Conservation (phyloP, 2,113 vertebrate species). For the Bos javanicus region DNA sequence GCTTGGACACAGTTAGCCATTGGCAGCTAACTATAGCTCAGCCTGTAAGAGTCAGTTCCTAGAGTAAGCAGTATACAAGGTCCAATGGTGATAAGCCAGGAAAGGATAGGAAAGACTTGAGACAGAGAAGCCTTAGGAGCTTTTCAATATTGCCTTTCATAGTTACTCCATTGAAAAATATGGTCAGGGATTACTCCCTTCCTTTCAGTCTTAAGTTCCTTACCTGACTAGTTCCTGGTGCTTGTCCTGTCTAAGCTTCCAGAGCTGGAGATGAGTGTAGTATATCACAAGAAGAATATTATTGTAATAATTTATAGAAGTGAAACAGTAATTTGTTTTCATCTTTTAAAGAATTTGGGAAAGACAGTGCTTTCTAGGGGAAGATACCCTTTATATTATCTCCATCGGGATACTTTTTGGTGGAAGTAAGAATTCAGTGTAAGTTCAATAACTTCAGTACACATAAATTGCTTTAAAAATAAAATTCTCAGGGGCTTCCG, state of each 20-base stretch:
- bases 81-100: not conserved
- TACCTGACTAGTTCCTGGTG: not conserved
- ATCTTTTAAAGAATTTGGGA: constrained; percentile 2
- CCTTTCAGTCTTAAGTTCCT: not conserved
- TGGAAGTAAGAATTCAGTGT: not conserved
- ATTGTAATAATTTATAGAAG: not conserved
- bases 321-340: constrained; percentile 22
- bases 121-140: not conserved
- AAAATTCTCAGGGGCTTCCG: not conserved
- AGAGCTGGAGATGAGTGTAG: not conserved
- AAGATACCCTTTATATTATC: not conserved
- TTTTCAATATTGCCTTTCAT: constrained; percentile 23
- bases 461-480: constrained; percentile 5
- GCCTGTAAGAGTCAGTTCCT: not conserved
- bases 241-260: not conserved
- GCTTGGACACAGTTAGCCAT: not conserved
- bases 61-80: not conserved
- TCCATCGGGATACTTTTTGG: not conserved
- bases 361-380: not conserved
- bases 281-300: not conserved
- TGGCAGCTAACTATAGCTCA: not conserved
- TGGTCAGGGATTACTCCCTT: not conserved
- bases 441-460: not conserved
- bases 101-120: not conserved
- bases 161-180: not conserved